These are phyloP conservation scores for Prosapia bicincta DNA, from an alignment of 2,888 invertebrate species.

Conservation along the genomic window DNA sequence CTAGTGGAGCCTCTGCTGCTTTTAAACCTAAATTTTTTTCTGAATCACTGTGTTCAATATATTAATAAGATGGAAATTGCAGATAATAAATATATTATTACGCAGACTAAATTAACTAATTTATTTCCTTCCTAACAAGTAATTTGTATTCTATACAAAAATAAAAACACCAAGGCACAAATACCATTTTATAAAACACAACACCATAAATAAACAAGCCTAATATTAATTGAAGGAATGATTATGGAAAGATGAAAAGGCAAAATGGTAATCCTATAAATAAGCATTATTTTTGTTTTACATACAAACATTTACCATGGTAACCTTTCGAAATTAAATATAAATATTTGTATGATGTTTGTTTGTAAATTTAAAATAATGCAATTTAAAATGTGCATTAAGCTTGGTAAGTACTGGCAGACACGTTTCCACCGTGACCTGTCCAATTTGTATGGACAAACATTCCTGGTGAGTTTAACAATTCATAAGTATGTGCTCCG, in stretches of 20 bases:
- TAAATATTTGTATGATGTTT: neutral
- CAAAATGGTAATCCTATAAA: neutral
- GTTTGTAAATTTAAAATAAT: neutral
- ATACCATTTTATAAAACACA: neutral
- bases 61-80: too few species aligned
- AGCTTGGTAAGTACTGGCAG: conserved; percentile 87
- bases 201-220: neutral
- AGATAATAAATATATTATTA: too few species aligned
- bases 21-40: too few species aligned
- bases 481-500: conserved; percentile 97
- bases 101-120: neutral
- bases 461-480: conserved; percentile 77
- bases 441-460: conserved; percentile 99
- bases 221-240: neutral
- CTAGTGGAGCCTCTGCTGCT: too few species aligned
- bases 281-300: neutral
- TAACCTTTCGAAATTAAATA: neutral
- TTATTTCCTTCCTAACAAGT: neutral
- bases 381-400: conserved; percentile 44
- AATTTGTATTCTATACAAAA: neutral
- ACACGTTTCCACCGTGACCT: conserved; percentile 93
- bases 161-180: neutral
- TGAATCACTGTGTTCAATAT: too few species aligned
- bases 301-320: neutral
- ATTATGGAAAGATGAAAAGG: neutral